These are phyloP conservation scores for Stigmatopora argus DNA, from an alignment of 2,113 vertebrate genomes.

Conservation along the genomic window DNA sequence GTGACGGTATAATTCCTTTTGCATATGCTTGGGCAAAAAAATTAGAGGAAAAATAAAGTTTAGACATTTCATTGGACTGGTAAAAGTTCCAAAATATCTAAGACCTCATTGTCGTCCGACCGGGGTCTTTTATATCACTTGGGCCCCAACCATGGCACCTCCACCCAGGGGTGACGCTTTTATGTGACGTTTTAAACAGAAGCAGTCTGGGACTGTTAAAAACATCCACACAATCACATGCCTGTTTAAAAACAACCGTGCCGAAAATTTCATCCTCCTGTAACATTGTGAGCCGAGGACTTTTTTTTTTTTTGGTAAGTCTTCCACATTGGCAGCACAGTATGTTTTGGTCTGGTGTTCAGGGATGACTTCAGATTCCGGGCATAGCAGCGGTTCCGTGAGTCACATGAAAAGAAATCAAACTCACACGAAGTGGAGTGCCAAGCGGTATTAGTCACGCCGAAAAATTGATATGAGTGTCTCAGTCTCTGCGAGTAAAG, in stretches of 20 bases:
- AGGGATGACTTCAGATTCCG: conserved; percentile 51
- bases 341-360: conserved; percentile 47
- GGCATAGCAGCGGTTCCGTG: conserved; percentile 40
- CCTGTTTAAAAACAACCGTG: neutral
- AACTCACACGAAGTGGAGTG: conserved; percentile 23
- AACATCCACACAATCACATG: neutral
- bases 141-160: neutral
- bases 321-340: conserved; percentile 38
- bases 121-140: neutral
- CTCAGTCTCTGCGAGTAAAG: conserved; percentile 5
- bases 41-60: no score
- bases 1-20: no score
- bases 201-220: conserved; percentile 4
- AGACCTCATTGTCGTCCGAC: neutral
- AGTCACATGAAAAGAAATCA: conserved; percentile 33
- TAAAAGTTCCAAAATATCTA: neutral
- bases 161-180: neutral
- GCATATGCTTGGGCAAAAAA: no score
- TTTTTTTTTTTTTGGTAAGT: neutral
- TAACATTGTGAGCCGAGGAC: neutral
- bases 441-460: conserved; percentile 26
- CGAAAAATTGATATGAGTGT: conserved; percentile 1
- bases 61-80: neutral
- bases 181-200: neutral
- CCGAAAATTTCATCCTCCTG: neutral